Evolutionary conservation across 2,113 vertebrate genomes (phyloP).

Genomic region (Catagonus wagneri): DNA sequence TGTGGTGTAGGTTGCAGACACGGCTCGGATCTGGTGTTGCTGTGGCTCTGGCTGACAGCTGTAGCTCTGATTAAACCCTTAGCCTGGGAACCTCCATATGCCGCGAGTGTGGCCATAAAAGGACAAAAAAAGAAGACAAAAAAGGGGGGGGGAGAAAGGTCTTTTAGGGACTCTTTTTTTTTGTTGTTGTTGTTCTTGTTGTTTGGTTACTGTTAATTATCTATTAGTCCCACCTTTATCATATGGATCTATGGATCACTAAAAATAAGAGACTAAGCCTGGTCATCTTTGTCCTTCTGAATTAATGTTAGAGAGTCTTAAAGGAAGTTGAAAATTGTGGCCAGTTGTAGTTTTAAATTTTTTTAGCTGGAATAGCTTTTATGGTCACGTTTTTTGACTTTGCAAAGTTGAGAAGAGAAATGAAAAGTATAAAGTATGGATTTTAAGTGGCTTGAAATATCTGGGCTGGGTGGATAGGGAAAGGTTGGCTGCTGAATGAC

Average conservation of each 20-base stretch:
- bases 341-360: not conserved
- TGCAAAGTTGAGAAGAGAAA: not conserved
- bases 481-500: not conserved
- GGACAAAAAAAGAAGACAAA: too few relatives aligned
- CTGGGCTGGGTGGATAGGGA: not conserved
- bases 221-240: not conserved
- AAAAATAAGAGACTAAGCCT: constrained; percentile 29
- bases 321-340: constrained; percentile 8
- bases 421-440: not conserved
- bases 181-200: not conserved
- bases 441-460: not conserved
- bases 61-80: too few relatives aligned
- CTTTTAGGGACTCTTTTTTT: not conserved
- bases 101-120: too few relatives aligned
- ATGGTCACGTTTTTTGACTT: not conserved
- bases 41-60: too few relatives aligned
- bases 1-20: too few relatives aligned
- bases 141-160: too few relatives aligned
- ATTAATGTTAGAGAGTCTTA: not conserved
- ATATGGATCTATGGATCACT: not conserved
- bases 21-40: too few relatives aligned
- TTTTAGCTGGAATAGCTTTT: not conserved
- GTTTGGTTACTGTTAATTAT: constrained; percentile 32
- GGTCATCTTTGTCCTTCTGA: constrained; percentile 14
- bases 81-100: too few relatives aligned